Percentiles rank a stretch among this genome's conserved stretches.
These are phyloP conservation scores for Luperina testacea DNA, from an alignment of 2,888 invertebrate species.

Conservation along the genomic window DNA sequence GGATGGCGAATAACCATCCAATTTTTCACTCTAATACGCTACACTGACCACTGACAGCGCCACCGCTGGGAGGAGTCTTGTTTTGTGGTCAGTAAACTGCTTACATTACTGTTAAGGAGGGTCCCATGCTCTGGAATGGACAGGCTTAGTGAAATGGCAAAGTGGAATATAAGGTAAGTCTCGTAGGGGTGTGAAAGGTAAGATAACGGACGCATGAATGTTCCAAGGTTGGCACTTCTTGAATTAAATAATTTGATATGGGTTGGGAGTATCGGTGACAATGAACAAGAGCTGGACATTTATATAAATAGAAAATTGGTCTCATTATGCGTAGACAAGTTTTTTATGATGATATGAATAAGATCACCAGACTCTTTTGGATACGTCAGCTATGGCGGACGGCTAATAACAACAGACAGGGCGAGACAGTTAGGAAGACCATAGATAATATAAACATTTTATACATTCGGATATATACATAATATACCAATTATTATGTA, in stretches of 20 bases:
- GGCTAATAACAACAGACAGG: not conserved
- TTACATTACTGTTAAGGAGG: not conserved
- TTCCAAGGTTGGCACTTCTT: not conserved
- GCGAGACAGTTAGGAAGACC: not conserved
- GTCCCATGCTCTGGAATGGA: not conserved
- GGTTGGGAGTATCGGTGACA: not conserved
- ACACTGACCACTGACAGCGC: constrained; percentile 27
- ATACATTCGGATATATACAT: not conserved
- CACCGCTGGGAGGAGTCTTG: not conserved
- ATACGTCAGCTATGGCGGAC: not conserved
- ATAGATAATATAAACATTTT: not conserved
- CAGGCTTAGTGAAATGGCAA: not conserved
- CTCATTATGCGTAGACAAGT: too few species aligned
- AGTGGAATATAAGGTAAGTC: not conserved
- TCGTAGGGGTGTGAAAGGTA: not conserved
- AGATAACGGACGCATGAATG: not conserved
- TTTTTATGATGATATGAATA: too few species aligned
- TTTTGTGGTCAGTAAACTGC: constrained; percentile 13
- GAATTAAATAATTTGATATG: too few species aligned
- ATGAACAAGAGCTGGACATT: not conserved
- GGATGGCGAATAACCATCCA: constrained; percentile 24
- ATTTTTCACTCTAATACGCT: constrained; percentile 42
- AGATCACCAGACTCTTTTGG: not conserved
- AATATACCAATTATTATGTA: too few species aligned
- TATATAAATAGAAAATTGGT: not conserved